Evolutionary conservation across 2,888 invertebrate genomes (phyloP).

Genomic region (Caenorhabditis afra): DNA sequence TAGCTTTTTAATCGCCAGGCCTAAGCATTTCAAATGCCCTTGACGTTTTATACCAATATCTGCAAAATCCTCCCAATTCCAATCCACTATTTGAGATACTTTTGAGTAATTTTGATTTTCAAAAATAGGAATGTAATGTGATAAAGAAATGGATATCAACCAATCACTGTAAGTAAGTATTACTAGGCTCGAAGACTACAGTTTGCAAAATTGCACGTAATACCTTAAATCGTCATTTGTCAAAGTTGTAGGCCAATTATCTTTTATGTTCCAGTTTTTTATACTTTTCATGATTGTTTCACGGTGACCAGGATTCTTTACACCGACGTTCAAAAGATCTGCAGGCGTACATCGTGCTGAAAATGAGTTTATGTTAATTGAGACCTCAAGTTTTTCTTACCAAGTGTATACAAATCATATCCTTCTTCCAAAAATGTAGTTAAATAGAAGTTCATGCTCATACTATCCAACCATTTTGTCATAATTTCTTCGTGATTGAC

Average conservation of each 20-base stretch:
- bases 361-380: background rate
- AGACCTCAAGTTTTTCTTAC: constrained; percentile 26
- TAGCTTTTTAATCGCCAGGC: constrained; percentile 95
- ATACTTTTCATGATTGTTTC: constrained; percentile 97
- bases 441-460: constrained; percentile 95
- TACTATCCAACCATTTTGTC: constrained; percentile 92
- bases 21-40: constrained; percentile 98
- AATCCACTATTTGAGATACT: constrained; percentile 85
- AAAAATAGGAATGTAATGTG: constrained; percentile 92
- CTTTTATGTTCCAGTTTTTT: constrained; percentile 82
- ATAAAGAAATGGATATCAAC: constrained; percentile 91
- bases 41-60: constrained; percentile 87
- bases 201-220: background rate
- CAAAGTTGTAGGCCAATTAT: constrained; percentile 69
- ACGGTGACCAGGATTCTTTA: constrained; percentile 96
- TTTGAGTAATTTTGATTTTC: constrained; percentile 85
- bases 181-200: background rate
- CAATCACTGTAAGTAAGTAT: constrained; percentile 85
- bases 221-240: constrained; percentile 64
- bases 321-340: constrained; percentile 86
- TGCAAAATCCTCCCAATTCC: constrained; percentile 99
- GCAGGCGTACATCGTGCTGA: constrained; percentile 97
- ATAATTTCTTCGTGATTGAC: constrained; percentile 92
- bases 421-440: constrained; percentile 92
- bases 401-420: constrained; percentile 95